Base-by-base conservation (phyloP, 2,113 vertebrate genomes). In the Pelodiscus sinensis region DNA sequence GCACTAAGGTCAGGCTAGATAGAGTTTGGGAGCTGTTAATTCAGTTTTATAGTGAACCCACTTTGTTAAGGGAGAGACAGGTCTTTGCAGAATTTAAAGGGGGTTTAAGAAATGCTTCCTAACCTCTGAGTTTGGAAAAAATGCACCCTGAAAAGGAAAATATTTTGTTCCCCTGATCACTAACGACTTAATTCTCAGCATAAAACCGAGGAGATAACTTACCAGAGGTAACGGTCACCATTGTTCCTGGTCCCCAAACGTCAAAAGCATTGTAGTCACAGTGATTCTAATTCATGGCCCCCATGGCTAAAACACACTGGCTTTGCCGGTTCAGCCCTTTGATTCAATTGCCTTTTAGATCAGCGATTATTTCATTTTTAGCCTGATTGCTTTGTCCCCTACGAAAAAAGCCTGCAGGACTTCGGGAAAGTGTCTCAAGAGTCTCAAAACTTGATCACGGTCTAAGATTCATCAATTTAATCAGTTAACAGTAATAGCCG, bases 261-360 rank as follows among this genome's bases (percentile, higher is more conserved):
- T 85, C 44, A 19, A 94, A 90, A 87, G 51, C 58, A 54, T 91
- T 14, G 73, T 82, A 85, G 2, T 84, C 89, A 91, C 92, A 88
- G 78, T 91, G 62, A 19, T 77, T 44, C 51, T 29, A 82, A 82
- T 44, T 79, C 19, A 10, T 6, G 5, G 31, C 15, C 57, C 27
- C 2, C 14, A 9, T 54, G 27, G 35, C 85, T 71, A 57, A 88
- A 79, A 57, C 57, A 29, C 24, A 19, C 1, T 15, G 31, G 4
- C 18, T 57, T 56, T 81, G 19, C 10, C 57, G 15, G 18, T 10
- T 25, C 25, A 6, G 51, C 8, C 22, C 18, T 56, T 56, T 56
- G 6, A 52, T 71, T 24, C 51, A 16, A 60, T 57, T 21, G n/a
- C 4, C 12, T 57, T 56, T 35, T n/a, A n/a, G 5, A 27, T 15